These are phyloP conservation scores for Eudemis profundana DNA, from an alignment of 2,888 invertebrate species.

Conservation along the genomic window DNA sequence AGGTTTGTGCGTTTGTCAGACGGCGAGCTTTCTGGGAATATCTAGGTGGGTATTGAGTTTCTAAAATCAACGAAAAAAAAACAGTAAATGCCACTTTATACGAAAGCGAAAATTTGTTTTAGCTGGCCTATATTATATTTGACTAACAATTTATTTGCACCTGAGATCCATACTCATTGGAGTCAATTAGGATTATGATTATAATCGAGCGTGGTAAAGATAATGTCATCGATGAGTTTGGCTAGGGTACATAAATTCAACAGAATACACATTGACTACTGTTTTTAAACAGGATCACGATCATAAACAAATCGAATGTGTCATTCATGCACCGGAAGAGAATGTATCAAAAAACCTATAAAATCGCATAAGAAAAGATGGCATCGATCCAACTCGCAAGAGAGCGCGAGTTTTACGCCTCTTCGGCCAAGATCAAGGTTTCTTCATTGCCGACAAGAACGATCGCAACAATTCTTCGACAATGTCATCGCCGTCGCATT, in stretches of 20 bases:
- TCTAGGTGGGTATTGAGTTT: not conserved
- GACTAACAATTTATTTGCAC: no score
- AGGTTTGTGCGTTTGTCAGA: slow-evolving; percentile 20
- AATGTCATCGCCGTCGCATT: slow-evolving; percentile 35
- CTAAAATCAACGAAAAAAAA: not conserved
- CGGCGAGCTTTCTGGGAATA: slow-evolving; percentile 5
- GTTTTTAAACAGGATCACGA: not conserved
- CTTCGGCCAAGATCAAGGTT: slow-evolving; percentile 54
- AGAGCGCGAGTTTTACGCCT: slow-evolving; percentile 18
- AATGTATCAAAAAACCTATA: slow-evolving; percentile 18
- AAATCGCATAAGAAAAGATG: slow-evolving; percentile 17
- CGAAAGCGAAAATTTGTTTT: no score
- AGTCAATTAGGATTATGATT: no score
- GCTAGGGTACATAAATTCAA: not conserved
- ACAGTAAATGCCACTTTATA: not conserved
- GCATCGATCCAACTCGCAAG: slow-evolving; percentile 35
- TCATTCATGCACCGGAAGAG: not conserved
- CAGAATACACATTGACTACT: not conserved
- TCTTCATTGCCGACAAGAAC: slow-evolving; percentile 34
- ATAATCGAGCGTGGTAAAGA: no score
- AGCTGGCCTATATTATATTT: no score
- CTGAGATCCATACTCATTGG: no score
- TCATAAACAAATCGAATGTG: not conserved
- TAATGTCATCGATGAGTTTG: not conserved
- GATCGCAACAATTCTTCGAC: slow-evolving; percentile 28